These are phyloP conservation scores for Potorous gilbertii DNA, from an alignment of 2,797 vertebrate genomes.

Conservation along the genomic window DNA sequence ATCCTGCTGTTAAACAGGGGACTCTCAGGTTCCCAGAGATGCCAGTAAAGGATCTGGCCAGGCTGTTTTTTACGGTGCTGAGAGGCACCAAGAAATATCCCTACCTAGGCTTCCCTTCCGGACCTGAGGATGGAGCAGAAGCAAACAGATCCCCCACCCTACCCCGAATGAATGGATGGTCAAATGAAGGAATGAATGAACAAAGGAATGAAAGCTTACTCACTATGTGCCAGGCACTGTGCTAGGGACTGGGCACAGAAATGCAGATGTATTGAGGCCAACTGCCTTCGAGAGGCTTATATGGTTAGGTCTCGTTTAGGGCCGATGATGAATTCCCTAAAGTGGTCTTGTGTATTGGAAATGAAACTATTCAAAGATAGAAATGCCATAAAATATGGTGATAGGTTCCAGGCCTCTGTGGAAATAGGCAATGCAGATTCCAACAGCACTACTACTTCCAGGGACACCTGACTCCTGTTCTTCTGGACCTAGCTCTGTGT, in stretches of 20 bases:
- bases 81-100: not conserved
- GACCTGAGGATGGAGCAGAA: not conserved
- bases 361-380: not conserved
- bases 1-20: not conserved
- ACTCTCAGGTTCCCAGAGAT: too few species aligned
- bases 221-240: not conserved
- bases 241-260: not conserved
- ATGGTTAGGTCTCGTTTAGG: not conserved
- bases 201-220: not conserved
- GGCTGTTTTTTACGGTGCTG: not conserved
- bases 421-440: not conserved
- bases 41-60: not conserved
- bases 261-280: not conserved
- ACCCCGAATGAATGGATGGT: not conserved
- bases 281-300: not conserved
- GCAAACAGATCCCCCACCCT: not conserved
- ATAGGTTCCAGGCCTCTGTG: not conserved
- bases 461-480: not conserved
- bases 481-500: not conserved
- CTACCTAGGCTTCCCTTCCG: not conserved
- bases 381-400: not conserved
- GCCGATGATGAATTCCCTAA: not conserved
- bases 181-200: not conserved
- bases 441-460: not conserved
- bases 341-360: not conserved